Evolutionary conservation across 2,113 vertebrate genomes (phyloP), one percentile per base, ranked within the genome.

Genomic region (Pavo muticus): DNA sequence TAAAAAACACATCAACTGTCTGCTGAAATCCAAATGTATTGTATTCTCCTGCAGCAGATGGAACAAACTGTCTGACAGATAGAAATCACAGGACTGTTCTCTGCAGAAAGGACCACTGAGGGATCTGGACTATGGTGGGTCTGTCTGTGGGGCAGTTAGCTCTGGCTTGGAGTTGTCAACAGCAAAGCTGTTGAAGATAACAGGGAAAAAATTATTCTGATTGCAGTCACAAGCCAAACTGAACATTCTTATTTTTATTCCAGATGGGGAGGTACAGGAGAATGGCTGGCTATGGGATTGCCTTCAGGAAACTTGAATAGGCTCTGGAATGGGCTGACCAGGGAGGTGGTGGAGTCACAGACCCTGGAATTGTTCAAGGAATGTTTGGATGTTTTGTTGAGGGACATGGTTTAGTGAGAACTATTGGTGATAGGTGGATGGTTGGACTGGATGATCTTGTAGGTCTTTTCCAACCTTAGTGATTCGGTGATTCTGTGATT

Each of bases 51-150:
- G 52, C 32, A 83, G 74, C 17, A 83, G 78, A 48, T 2, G 29
- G 27, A 42, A 39, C 9, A 32, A 4, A 39, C 37, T 2, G 3
- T 10, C 6, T 2, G 18, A 19, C 0, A 0, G 27, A 24, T 11
- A n/a, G 70, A 44, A 56, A 44, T 44, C 37, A 19, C 18, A 30
- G n/a, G 35, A 13, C 59, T 0, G 0, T 17, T 56, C 45, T 8
- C 39, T 25, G 19, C 18, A n/a, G 57, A 24, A 23, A 44, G 30
- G n/a, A 47, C 16, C 12, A 5, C 2, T 18, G 68, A 44, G 48
- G 13, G 15, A 42, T 16, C 20, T 63, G 56, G 5, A 2, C n/a
- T 11, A 59, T 7, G 25, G 1, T 5, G 5, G 5, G 14, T 42
- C 35, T 60, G 63, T 67, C 68, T 24, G n/a, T 13, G 64, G 29